These are phyloP conservation scores for Salticus scenicus DNA, from an alignment of 2,888 invertebrate species.

Conservation along the genomic window DNA sequence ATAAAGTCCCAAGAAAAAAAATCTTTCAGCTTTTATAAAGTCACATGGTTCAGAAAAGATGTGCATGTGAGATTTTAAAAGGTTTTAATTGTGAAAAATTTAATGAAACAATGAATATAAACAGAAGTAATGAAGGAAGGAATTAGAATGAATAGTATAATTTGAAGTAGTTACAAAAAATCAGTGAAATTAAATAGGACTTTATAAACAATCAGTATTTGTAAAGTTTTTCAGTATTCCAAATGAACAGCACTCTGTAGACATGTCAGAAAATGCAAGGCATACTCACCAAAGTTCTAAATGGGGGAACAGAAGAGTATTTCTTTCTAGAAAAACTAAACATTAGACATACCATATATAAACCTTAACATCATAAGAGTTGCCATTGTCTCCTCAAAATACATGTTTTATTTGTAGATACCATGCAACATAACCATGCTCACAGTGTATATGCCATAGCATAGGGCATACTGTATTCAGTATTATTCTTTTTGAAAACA, in stretches of 20 bases:
- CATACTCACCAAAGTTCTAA: constrained; percentile 56
- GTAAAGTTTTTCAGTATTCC: constrained; percentile 25
- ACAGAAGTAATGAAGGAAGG: no score
- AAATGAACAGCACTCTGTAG: constrained; percentile 45
- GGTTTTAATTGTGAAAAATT: no score
- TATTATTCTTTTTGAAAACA: no score
- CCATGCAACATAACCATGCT: not conserved
- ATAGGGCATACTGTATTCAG: no score
- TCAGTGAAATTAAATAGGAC: no score
- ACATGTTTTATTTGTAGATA: not conserved
- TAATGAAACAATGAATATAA: no score
- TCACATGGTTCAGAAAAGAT: no score
- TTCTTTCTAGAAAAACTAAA: constrained; percentile 60
- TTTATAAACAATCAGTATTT: constrained; percentile 58
- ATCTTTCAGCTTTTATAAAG: no score
- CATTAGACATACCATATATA: constrained; percentile 51
- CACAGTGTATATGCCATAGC: no score
- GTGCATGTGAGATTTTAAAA: no score
- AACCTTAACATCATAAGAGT: constrained; percentile 50
- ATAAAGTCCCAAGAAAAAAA: constrained; percentile 11
- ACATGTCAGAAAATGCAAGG: constrained; percentile 56
- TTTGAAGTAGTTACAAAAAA: no score
- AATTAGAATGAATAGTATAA: no score
- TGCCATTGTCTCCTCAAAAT: constrained; percentile 49
- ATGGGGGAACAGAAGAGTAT: constrained; percentile 38